Conservation (phyloP, 2,797 vertebrate species). For the Ciconia nigra region DNA sequence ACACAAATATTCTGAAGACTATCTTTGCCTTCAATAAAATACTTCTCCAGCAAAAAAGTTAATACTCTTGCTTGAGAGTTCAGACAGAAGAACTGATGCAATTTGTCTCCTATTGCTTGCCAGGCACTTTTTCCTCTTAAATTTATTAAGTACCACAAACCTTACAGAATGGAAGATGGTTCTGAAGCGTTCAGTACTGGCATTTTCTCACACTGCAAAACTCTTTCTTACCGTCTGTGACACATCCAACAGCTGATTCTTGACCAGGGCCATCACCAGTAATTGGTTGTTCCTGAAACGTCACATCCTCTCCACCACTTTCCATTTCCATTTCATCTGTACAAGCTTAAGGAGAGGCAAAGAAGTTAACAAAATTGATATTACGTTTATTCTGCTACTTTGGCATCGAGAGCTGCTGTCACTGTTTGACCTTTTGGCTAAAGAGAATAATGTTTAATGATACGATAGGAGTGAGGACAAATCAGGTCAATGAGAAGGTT, state of each 20-base stretch:
- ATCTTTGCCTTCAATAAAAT: background rate
- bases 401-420: background rate
- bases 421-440: background rate
- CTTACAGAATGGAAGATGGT: background rate
- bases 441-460: background rate
- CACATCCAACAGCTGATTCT: constrained; percentile 45
- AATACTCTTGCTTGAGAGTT: background rate
- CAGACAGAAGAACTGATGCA: background rate
- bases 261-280: background rate
- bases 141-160: background rate
- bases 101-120: background rate
- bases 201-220: background rate
- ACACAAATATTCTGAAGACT: background rate
- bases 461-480: background rate
- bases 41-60: background rate
- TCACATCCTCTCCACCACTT: constrained; percentile 34
- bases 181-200: background rate
- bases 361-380: background rate
- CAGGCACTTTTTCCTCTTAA: background rate
- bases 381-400: background rate
- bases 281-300: constrained; percentile 55
- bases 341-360: constrained; percentile 68
- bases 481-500: background rate
- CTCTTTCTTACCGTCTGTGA: constrained; percentile 71
- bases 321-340: constrained; percentile 73